Evolutionary conservation across 2,113 vertebrate genomes (phyloP).

Genomic region (Callocephalon fimbriatum): DNA sequence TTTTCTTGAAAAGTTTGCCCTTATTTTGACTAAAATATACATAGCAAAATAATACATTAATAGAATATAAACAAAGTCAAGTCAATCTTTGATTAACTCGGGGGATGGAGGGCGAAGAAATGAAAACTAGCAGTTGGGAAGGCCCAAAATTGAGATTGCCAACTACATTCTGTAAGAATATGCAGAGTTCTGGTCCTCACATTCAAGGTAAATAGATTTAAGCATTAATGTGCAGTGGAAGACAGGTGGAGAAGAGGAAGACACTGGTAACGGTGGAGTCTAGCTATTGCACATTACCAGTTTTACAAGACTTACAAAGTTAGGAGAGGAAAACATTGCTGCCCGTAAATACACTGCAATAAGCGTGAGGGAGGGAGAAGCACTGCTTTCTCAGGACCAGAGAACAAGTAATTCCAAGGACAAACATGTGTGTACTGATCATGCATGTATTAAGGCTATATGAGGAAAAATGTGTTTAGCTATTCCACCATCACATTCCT

Average conservation of each 20-base stretch:
- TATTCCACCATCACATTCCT: not conserved
- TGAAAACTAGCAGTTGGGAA: not conserved
- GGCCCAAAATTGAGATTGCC: not conserved
- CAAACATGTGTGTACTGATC: not conserved
- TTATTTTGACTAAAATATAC: not conserved
- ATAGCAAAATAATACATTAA: not conserved
- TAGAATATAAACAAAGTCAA: not conserved
- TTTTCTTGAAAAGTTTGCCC: not conserved
- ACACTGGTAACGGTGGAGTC: not conserved
- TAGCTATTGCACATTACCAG: not conserved
- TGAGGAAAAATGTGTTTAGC: not conserved
- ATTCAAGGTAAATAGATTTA: not conserved
- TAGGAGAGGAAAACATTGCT: not conserved
- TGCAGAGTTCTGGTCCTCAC: not conserved
- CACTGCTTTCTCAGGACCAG: not conserved
- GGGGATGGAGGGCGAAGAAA: not conserved
- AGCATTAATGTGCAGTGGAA: not conserved
- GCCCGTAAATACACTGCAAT: fast-evolving
- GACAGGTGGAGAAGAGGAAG: not conserved
- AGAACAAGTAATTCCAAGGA: not conserved
- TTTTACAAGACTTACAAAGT: not conserved
- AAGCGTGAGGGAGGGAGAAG: not conserved
- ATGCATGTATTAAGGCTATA: not conserved
- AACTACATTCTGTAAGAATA: not conserved
- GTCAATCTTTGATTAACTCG: not conserved